These are phyloP conservation scores for Oscheius onirici DNA, from an alignment of 2,888 invertebrate species.

Conservation along the genomic window DNA sequence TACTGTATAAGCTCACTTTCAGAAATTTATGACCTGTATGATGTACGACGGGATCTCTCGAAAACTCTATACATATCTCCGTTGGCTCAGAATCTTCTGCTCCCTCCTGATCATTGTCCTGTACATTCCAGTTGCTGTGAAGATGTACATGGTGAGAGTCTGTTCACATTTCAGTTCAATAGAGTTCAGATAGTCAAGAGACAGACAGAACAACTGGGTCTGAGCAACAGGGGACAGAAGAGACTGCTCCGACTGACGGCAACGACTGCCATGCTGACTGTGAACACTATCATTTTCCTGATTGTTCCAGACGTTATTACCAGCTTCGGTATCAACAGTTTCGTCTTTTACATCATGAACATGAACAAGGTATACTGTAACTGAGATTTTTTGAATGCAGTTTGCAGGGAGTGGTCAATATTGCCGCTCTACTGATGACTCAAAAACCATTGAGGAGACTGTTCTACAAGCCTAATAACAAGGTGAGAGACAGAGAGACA, in stretches of 20 bases:
- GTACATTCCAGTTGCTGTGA: conserved; percentile 45
- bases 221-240: conserved; percentile 19
- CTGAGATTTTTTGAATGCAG: background rate
- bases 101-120: conserved; percentile 41
- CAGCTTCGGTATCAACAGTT: conserved; percentile 41
- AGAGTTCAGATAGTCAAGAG: conserved; percentile 8
- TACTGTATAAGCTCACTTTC: conserved; percentile 17
- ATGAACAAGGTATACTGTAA: conserved; percentile 47
- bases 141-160: conserved; percentile 42
- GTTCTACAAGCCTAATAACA: conserved; percentile 31
- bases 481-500: background rate
- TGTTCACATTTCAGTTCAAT: background rate
- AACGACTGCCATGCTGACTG: conserved; percentile 50
- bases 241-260: conserved; percentile 43
- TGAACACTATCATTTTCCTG: conserved; percentile 45
- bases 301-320: conserved; percentile 48
- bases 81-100: conserved; percentile 41
- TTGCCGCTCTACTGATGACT: conserved; percentile 45
- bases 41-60: conserved; percentile 39
- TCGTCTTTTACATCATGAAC: conserved; percentile 53
- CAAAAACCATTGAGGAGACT: conserved; percentile 48
- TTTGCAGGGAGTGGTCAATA: conserved; percentile 49
- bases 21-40: conserved; percentile 50
- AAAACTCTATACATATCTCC: conserved; percentile 35
- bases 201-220: conserved; percentile 7